A percentile compares a stretch with the other conserved stretches of the same genome.
Conservation (phyloP, 2,113 vertebrate genomes). For the Ceratotherium simum region DNA sequence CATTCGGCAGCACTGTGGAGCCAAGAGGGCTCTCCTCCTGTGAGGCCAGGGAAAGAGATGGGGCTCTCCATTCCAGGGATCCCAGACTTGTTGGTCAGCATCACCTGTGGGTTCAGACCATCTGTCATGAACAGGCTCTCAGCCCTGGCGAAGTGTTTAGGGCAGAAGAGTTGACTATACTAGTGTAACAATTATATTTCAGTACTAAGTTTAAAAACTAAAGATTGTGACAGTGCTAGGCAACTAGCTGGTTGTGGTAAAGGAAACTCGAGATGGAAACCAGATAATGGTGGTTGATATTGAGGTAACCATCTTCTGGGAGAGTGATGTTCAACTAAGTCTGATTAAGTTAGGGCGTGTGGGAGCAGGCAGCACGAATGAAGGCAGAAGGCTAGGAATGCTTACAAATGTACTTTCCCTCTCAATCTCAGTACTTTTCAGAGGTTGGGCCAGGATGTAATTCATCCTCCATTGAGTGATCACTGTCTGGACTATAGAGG, state of each 20-base stretch:
- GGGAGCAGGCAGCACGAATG: not conserved
- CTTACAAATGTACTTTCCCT: not conserved
- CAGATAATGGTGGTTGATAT: too few relatives aligned
- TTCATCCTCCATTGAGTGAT: not conserved
- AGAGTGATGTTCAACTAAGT: not conserved
- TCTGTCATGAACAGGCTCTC: too few relatives aligned
- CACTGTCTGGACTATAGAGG: not conserved
- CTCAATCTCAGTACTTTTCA: not conserved
- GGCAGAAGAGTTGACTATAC: too few relatives aligned
- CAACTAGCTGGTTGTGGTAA: not conserved
- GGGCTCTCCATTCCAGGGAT: not conserved
- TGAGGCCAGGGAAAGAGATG: not conserved
- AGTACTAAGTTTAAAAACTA: not conserved
- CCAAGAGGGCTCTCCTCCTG: not conserved
- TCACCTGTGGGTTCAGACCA: not conserved
- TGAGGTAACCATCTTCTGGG: not conserved
- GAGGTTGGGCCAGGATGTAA: not conserved
- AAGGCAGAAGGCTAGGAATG: not conserved
- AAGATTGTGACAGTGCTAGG: not conserved
- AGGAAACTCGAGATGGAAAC: not conserved
- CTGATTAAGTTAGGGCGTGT: not conserved
- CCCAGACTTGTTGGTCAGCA: accelerated
- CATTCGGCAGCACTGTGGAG: not conserved
- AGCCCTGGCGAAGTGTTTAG: not conserved
- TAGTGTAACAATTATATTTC: not conserved